Evolutionary conservation across 2,797 vertebrate genomes (phyloP), one percentile per base, ranked within the genome.

Genomic region (Gadopsis bispinosus): DNA sequence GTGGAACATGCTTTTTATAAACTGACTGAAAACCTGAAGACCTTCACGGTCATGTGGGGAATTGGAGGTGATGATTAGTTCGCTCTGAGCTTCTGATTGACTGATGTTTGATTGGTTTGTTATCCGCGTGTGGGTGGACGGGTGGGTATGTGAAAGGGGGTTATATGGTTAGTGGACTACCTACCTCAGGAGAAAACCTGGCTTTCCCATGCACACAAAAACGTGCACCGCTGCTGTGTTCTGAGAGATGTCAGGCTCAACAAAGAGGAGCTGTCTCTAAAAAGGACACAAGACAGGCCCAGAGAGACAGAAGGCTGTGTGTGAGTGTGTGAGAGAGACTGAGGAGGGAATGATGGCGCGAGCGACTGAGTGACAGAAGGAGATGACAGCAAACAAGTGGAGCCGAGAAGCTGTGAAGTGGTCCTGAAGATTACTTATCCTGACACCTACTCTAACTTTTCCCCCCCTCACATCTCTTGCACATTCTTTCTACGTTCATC

Each of bases 341-440:
- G 58, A 55, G 33, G 29, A 51, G 20, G 37, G 63, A 29, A 33
- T 22, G 69, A 67, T 45, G 53, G 65, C 61, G 16, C 58, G 43
- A 62, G 4, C 7, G 35, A 41, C 26, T 69, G 70, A 79, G 66
- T 53, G 71, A 82, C 77, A 72, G 76, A 51, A 56, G 53, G 39
- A 76, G 60, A 80, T 83, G 88, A 79, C 74, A 72, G 76, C 58
- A 53, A 87, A 75, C 76, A 63, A 71, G 65, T 9, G 69, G 54
- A 51, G 70, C 50, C 43, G 59, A 63, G 66, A 76, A 80, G 35
- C 84, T 79, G 81, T 35, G 73, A 77, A 72, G 73, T 62, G 67
- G 47, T 70, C 48, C 61, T 60, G 41, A 65, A 31, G 26, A 75
- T 76, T 20, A 70, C 47, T 64, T 26, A 50, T 26, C 29, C 56